phyloP scores from a whole-genome alignment of 2,113 vertebrate genomes.

The Alligator sinensis region DNA sequence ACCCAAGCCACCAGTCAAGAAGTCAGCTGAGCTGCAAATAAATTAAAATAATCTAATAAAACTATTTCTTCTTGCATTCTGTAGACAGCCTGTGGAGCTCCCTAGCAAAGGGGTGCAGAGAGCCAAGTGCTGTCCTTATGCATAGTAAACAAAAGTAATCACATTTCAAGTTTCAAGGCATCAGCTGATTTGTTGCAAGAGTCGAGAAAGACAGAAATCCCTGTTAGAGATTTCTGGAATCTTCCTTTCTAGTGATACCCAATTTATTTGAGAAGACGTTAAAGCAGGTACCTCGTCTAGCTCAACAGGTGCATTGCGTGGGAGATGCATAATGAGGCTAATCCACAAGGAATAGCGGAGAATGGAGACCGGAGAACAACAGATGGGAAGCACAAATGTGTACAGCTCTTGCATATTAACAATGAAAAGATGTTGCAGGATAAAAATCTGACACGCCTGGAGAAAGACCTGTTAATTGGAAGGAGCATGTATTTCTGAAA shows the following conservation, averaged over 20 bases:
- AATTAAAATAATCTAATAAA: background rate
- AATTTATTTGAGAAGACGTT: background rate
- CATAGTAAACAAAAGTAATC: background rate
- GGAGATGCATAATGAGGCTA: background rate
- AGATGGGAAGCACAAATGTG: background rate
- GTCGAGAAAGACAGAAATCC: background rate
- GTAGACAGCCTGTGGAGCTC: background rate
- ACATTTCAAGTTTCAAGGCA: background rate
- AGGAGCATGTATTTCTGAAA: background rate
- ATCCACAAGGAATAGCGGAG: background rate
- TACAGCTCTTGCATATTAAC: background rate
- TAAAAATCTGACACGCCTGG: background rate
- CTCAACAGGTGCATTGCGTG: background rate
- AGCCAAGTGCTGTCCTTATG: background rate
- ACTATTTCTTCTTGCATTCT: background rate
- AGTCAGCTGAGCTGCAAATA: background rate
- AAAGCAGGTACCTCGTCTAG: background rate
- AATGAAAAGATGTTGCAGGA: background rate
- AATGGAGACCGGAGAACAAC: background rate
- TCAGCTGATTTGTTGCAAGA: background rate
- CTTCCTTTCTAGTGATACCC: background rate
- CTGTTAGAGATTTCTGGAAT: background rate
- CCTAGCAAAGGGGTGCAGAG: background rate
- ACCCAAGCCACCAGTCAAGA: accelerated
- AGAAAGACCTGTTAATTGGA: background rate